These are phyloP conservation scores for Gnathonemus echidnorhynchus DNA, from an alignment of 2,113 vertebrate species.

Conservation along the genomic window DNA sequence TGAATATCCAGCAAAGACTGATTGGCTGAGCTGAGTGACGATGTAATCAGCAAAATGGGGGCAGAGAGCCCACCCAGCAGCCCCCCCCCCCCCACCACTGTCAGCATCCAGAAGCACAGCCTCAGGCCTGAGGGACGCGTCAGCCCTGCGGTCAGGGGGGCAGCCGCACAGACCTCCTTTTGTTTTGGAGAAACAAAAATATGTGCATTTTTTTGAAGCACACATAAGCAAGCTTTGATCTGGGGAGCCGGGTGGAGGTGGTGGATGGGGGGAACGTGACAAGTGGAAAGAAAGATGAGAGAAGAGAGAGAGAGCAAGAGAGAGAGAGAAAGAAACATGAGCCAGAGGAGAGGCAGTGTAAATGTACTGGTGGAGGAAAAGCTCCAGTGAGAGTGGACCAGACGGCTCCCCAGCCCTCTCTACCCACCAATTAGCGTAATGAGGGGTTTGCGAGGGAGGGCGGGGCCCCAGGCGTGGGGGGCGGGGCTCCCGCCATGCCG, in stretches of 20 bases:
- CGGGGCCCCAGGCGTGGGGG: conserved; percentile 21
- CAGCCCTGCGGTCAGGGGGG: conserved; percentile 41
- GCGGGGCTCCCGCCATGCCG: conserved; percentile 25
- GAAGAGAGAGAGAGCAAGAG: conserved; percentile 34
- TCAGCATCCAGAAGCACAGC: conserved; percentile 6
- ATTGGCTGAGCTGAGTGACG: neutral
- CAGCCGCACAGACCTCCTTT: neutral
- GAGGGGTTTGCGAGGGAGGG: conserved; percentile 48
- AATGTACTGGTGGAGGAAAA: neutral
- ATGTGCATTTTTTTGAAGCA: neutral
- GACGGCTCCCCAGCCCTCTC: conserved; percentile 12
- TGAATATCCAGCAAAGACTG: neutral
- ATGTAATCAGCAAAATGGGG: neutral
- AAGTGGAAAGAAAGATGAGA: conserved; percentile 33
- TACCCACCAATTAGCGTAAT: conserved; percentile 61
- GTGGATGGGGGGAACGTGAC: neutral
- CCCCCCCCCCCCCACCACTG: conserved; percentile 21
- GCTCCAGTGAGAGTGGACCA: conserved; percentile 15
- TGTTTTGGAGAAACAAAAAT: conserved; percentile 18
- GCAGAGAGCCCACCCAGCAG: neutral
- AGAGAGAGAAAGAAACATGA: conserved; percentile 21
- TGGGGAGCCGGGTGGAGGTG: conserved; percentile 17
- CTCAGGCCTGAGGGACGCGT: conserved; percentile 33
- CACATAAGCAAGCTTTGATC: conserved; percentile 36
- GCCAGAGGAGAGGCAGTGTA: conserved; percentile 2